Conservation (phyloP, 2,888 invertebrate species). For the Hybos culiciformis region DNA sequence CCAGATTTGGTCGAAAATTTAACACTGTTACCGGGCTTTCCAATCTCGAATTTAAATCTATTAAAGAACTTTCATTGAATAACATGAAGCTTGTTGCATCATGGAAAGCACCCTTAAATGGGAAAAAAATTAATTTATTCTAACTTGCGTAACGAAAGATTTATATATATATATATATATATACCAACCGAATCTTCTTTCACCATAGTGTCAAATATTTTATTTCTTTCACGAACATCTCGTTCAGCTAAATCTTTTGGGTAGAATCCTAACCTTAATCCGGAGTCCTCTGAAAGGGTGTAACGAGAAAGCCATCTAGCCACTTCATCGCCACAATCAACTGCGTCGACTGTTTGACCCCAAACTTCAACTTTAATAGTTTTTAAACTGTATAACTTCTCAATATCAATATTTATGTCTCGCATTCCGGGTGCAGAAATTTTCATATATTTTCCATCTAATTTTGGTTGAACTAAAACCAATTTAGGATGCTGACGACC, state of each 20-base stretch:
- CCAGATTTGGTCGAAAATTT: constrained; percentile 53
- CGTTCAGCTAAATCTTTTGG: constrained; percentile 32
- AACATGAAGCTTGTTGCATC: constrained; percentile 51
- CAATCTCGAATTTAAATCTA: constrained; percentile 46
- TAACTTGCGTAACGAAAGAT: too few species aligned
- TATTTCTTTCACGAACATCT: constrained; percentile 24
- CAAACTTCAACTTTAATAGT: constrained; percentile 40
- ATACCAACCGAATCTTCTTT: constrained; percentile 15
- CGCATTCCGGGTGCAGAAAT: constrained; percentile 43
- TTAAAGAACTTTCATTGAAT: constrained; percentile 48
- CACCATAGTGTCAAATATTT: constrained; percentile 21
- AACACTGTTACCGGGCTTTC: constrained; percentile 38
- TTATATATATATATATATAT: not conserved
- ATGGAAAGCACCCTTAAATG: constrained; percentile 44
- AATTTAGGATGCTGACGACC: constrained; percentile 43
- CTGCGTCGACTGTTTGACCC: constrained; percentile 43
- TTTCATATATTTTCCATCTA: constrained; percentile 37
- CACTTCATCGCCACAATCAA: constrained; percentile 58
- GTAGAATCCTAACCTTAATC: constrained; percentile 44
- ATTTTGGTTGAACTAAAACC: constrained; percentile 39
- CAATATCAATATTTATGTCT: constrained; percentile 39
- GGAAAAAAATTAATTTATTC: constrained; percentile 5
- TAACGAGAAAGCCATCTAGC: constrained; percentile 55
- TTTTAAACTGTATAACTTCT: constrained; percentile 24
- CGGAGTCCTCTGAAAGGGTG: constrained; percentile 37